phyloP scores from a whole-genome alignment of 1,140 invertebrate species.

The Fopius arisanus region DNA sequence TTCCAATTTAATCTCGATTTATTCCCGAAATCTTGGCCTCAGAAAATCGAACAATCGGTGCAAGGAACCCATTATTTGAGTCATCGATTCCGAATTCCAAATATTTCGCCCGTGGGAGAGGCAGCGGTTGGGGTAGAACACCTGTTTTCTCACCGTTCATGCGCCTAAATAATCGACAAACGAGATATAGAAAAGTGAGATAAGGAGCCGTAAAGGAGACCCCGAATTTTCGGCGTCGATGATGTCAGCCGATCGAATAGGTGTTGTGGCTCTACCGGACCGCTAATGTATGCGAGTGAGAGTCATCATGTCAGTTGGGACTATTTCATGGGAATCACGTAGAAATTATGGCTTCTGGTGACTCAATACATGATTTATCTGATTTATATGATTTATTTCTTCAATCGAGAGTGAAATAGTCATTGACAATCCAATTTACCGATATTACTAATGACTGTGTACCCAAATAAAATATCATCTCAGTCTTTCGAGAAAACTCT shows the following conservation, averaged over 20 bases:
- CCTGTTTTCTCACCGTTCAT: not conserved
- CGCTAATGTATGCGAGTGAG: not conserved
- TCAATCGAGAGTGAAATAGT: too few relatives aligned
- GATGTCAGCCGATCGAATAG: slow-evolving; percentile 2
- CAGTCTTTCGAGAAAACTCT: too few relatives aligned
- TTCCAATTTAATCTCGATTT: not conserved
- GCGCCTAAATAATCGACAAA: not conserved
- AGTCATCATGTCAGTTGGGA: not conserved
- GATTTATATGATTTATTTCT: too few relatives aligned
- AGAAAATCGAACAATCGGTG: not conserved
- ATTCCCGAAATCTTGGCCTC: not conserved
- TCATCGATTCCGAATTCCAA: not conserved
- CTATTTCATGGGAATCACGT: too few relatives aligned
- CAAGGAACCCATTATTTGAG: slow-evolving; percentile 15
- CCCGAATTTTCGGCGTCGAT: slow-evolving; percentile 6
- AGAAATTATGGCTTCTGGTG: too few relatives aligned
- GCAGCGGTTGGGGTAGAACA: not conserved
- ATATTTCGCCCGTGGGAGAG: not conserved
- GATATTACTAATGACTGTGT: too few relatives aligned
- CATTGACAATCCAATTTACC: too few relatives aligned
- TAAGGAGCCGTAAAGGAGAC: slow-evolving; percentile 5
- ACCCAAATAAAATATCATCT: too few relatives aligned
- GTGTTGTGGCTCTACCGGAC: not conserved
- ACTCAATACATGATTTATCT: too few relatives aligned
- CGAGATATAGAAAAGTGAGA: slow-evolving; percentile 2